Evolutionary conservation across 2,888 invertebrate species (phyloP).

Genomic region (Plagodis pulveraria): DNA sequence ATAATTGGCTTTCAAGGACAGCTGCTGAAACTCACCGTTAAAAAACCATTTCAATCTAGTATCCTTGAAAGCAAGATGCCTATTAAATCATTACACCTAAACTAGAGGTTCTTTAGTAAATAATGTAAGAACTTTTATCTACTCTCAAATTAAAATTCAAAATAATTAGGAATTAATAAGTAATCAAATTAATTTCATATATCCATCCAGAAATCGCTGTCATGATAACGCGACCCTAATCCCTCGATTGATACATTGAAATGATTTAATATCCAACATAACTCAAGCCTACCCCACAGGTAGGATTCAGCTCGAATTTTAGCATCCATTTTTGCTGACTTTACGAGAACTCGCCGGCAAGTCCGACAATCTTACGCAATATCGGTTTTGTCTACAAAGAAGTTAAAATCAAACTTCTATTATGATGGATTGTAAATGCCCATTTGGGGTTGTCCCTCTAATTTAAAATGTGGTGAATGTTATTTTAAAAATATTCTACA

Average conservation of each 20-base stretch:
- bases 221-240: not conserved
- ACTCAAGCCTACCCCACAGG: conserved; percentile 6
- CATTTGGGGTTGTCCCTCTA: not conserved
- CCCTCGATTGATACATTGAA: conserved; percentile 10
- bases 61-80: no score
- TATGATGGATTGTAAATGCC: conserved; percentile 7
- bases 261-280: conserved; percentile 12
- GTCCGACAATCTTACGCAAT: conserved; percentile 3
- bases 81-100: no score
- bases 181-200: no score
- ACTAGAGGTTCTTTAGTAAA: no score
- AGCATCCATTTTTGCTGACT: conserved; percentile 4
- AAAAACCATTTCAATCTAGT: no score
- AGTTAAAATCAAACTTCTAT: not conserved
- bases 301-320: not conserved
- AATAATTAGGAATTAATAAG: no score
- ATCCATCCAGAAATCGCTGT: not conserved
- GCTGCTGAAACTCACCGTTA: no score
- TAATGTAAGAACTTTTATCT: no score
- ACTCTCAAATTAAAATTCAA: no score
- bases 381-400: conserved; percentile 11
- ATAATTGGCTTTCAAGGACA: no score
- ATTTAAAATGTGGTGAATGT: no score
- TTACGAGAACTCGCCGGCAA: not conserved
- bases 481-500: no score